Evolutionary conservation across 2,113 vertebrate species (phyloP), one percentile per base, ranked within the genome.

Genomic region (Columba livia): DNA sequence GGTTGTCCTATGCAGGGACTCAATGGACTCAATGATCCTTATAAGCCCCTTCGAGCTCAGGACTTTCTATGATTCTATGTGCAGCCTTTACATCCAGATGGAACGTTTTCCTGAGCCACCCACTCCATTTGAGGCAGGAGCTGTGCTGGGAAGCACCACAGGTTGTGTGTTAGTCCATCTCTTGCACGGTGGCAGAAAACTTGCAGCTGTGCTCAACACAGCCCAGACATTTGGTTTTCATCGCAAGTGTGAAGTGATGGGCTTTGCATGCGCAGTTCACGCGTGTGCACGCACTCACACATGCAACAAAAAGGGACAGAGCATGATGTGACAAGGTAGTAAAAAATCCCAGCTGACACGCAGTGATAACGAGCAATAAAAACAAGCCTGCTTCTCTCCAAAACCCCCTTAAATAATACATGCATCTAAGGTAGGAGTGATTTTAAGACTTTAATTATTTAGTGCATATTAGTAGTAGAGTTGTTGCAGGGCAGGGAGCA

Each of bases 391-490:
- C 65, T 77, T 85, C 78, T 74, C 40, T 91, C 74, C 79, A 64
- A 80, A 87, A 40, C 57, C 40, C 34, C 72, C 87, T 72, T 94
- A 54, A 95, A 95, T 97, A 90, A 96, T 88, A 32, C 70, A 97
- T 74, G 74, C 19, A 12, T 16, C 58, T 73, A 11, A 85, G 87
- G 70, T 87, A 94, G 89, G 5, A 93, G 89, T 93, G 95, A 96
- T 79, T 94, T 96, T 94, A 93, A 88, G 90, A 24, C 70, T 60
- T 97, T 34, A 92, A 95, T 94, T 95, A 96, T 95, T 97, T 34
- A 97, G 90, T 58, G 81, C 44, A 8, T 91, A 82, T 83, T 82
- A 90, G 85, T 50, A 66, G 74, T 10, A 7, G 71, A 60, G 65
- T 24, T 79, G 66, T 88, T 47, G 57, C 13, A 13, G 50, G 57